Percentiles rank a stretch among this genome's conserved stretches.
phyloP scores from a whole-genome alignment of 35 echinoderm and acorn worm species.

The Lytechinus variegatus region DNA sequence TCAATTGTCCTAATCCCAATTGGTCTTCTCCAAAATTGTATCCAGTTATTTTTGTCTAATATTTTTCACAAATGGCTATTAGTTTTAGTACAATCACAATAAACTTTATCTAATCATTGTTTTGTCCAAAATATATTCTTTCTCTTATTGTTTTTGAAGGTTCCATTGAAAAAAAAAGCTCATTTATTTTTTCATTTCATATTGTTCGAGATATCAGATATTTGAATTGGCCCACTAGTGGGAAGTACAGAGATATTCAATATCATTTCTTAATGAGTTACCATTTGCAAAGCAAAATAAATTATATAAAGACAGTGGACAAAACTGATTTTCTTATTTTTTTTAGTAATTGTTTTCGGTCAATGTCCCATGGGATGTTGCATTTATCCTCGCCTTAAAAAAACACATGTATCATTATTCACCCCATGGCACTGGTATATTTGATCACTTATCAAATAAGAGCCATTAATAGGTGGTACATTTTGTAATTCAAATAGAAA shows the following conservation, averaged over 20 bases:
- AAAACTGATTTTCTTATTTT: background rate
- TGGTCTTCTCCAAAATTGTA: too few relatives aligned
- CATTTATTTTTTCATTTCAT: too few relatives aligned
- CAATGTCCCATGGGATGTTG: background rate
- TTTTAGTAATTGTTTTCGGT: background rate
- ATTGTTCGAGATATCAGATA: too few relatives aligned
- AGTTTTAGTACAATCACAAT: too few relatives aligned
- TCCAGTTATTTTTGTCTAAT: too few relatives aligned
- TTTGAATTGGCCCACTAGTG: too few relatives aligned
- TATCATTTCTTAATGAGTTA: background rate
- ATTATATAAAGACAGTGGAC: background rate
- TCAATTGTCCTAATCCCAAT: too few relatives aligned
- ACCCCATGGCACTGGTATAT: background rate
- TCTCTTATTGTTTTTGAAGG: too few relatives aligned
- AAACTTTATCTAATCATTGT: too few relatives aligned
- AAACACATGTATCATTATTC: background rate
- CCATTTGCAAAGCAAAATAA: background rate
- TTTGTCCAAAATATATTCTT: too few relatives aligned
- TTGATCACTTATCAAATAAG: background rate
- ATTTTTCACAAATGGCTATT: too few relatives aligned
- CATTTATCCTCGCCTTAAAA: background rate
- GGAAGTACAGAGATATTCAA: background rate
- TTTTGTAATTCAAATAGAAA: background rate
- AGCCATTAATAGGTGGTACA: background rate
- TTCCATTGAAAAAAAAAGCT: too few relatives aligned